Base-by-base conservation (phyloP, 2,797 vertebrate genomes). In the Poeciliopsis infans region DNA sequence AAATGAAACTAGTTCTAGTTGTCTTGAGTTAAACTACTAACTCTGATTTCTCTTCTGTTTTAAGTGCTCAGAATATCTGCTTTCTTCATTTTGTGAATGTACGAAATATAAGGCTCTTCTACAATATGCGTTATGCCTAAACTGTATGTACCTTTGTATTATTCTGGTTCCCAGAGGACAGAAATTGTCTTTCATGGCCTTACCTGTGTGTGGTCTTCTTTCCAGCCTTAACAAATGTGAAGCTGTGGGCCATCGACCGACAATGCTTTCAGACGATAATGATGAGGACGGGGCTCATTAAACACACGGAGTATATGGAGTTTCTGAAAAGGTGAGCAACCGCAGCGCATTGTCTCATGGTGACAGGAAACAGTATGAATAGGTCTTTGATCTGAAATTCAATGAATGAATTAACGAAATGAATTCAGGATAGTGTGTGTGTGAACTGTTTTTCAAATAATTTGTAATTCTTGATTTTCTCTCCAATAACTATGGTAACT, bases 241-340 rank as follows among this genome's bases (percentile, higher is more conserved):
- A 96, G 91, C 93, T 96, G 73, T 96, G 96, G 96, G 96, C 95
- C 84, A 96, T 96, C 71, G 95, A 96, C 91, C 93, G 96, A 36
- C 96, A 96, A 82, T 96, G 95, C 88, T 96, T 96, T 85, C 96
- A 96, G 84, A 96, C 95, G 33, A 96, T 96, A 91, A 96, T 96
- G 95, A 96, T 96, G 95, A 93, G 95, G 88, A 96, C 95, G 13
- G 96, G 95, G 47, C 94, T 96, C 82, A 95, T 96, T 85, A 96
- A 95, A 83, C 96, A 96, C 86, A 93, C 92, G 0, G 95, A 96
- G 86, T 95, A 96, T 79, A 96, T 96, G 95, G 93, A 96, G 88
- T 95, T 95, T 85, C 88, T 96, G 76, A 94, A 95, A 86, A 96
- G 95, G 96, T 96, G 86, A 93, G 86, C 49, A 83, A 78, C 55